Conservation (phyloP, 1,140 invertebrate genomes). For the Caenorhabditis elegans region WBcel235 BX284605.5:8655501-8656000, state of each 20-base stretch:
- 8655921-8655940: neutral
- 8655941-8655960: neutral
- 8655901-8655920: neutral
- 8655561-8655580: neutral
- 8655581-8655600: neutral
- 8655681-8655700: too few species aligned
- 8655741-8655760: slow-evolving; percentile 20
- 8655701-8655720: neutral
- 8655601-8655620: neutral
- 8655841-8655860: neutral
- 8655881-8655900: slow-evolving; percentile 19
- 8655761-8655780: neutral
- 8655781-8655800: neutral
- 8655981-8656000: neutral
- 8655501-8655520: too few species aligned
- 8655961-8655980: neutral
- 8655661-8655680: neutral
- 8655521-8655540: too few species aligned
- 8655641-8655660: neutral
- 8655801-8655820: neutral
- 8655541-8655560: too few species aligned
- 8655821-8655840: neutral
- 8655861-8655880: neutral
- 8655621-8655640: neutral
- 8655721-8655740: slow-evolving; percentile 11